These are phyloP conservation scores for Meloidogyne hapla DNA, from an alignment of 1,140 invertebrate genomes.

Conservation along the genomic window DNA sequence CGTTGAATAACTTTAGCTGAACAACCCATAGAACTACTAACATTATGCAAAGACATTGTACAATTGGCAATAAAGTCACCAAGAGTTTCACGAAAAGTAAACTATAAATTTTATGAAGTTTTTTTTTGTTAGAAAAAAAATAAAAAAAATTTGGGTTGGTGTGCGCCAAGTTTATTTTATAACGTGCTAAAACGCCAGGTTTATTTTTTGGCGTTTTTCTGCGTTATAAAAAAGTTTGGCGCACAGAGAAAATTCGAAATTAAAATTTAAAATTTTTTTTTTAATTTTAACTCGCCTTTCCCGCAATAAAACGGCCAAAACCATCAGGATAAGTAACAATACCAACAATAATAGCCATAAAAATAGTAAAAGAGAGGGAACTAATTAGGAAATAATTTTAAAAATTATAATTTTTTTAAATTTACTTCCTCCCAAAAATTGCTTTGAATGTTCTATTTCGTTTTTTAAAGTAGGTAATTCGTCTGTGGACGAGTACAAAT, in stretches of 20 bases:
- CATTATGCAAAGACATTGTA: slow-evolving; percentile 51
- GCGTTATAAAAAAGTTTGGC: too few species aligned
- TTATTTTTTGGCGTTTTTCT: too few species aligned
- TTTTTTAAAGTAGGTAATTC: slow-evolving; percentile 52
- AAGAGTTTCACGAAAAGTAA: slow-evolving; percentile 61
- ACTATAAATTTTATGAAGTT: too few species aligned
- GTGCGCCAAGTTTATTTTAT: not conserved
- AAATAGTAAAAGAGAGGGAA: slow-evolving; percentile 52
- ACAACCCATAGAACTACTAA: slow-evolving; percentile 42
- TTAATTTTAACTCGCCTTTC: slow-evolving; percentile 38
- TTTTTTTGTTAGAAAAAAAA: too few species aligned
- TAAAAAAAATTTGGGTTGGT: too few species aligned
- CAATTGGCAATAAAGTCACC: slow-evolving; percentile 58
- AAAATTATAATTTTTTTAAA: slow-evolving; percentile 8
- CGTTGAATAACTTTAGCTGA: slow-evolving; percentile 43
- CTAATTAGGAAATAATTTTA: slow-evolving; percentile 34
- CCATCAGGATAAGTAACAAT: slow-evolving; percentile 58
- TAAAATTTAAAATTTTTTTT: not conserved
- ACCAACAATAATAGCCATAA: slow-evolving; percentile 57
- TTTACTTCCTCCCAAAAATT: slow-evolving; percentile 58
- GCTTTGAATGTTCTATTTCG: slow-evolving; percentile 48
- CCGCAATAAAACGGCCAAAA: slow-evolving; percentile 56
- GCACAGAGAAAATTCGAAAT: too few species aligned
- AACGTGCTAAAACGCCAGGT: too few species aligned
- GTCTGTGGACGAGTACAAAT: slow-evolving; percentile 87